phyloP scores from a whole-genome alignment of 2,797 vertebrate genomes.

The Bovichtus variegatus region DNA sequence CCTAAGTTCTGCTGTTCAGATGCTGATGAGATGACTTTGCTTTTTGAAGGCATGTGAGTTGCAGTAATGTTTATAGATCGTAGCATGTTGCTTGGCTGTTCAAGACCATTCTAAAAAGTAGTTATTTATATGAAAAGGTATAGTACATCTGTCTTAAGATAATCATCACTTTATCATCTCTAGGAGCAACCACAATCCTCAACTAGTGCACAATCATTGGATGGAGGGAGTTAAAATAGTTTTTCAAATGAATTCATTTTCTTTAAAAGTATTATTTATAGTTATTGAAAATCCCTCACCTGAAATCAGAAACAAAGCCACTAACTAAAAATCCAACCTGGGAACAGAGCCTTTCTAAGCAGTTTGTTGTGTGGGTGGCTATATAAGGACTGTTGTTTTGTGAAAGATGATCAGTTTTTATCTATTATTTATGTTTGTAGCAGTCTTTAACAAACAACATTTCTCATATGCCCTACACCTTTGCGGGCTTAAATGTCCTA shows the following conservation, averaged over 20 bases:
- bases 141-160: not conserved
- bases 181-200: not conserved
- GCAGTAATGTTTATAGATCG: not conserved
- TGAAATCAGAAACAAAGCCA: not conserved
- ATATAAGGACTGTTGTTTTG: not conserved
- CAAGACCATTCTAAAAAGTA: not conserved
- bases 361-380: not conserved
- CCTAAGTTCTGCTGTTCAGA: conserved; percentile 24
- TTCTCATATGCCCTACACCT: not conserved
- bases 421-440: not conserved
- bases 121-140: conserved; percentile 1
- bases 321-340: not conserved
- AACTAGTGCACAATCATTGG: not conserved
- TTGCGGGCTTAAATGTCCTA: not conserved
- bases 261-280: not conserved
- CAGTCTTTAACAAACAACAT: not conserved
- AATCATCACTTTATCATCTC: conserved; percentile 12
- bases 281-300: not conserved
- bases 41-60: conserved; percentile 2
- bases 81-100: not conserved
- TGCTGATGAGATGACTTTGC: conserved; percentile 27
- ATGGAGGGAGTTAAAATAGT: not conserved
- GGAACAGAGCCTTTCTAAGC: not conserved
- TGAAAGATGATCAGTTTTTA: not conserved
- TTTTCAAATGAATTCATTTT: not conserved